Evolutionary conservation across 2,888 invertebrate species (phyloP).

Genomic region (Ormia ochracea): DNA sequence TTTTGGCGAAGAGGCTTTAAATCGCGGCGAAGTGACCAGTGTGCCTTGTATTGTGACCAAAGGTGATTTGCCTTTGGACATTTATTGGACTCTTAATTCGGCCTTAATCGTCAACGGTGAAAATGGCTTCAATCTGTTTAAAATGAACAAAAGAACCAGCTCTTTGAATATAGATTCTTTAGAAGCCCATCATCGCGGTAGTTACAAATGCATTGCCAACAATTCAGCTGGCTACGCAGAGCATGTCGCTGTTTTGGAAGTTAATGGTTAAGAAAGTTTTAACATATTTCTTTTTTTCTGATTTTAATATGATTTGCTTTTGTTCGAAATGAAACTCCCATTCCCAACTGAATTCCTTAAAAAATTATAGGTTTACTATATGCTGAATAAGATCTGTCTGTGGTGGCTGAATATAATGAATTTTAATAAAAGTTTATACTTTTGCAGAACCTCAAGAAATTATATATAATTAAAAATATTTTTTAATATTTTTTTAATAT

Average conservation of each 20-base stretch:
- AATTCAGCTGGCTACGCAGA: slow-evolving; percentile 83
- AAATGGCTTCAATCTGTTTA: slow-evolving; percentile 79
- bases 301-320: neutral
- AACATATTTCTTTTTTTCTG: neutral
- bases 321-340: neutral
- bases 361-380: neutral
- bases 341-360: neutral
- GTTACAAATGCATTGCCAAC: slow-evolving; percentile 84
- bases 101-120: slow-evolving; percentile 79
- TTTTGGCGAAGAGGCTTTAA: slow-evolving; percentile 86
- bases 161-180: slow-evolving; percentile 86
- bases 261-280: slow-evolving; percentile 81
- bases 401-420: neutral
- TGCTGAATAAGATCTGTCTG: neutral
- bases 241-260: slow-evolving; percentile 82
- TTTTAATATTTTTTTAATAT: too few species aligned
- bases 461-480: too few species aligned
- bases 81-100: slow-evolving; percentile 86
- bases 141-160: slow-evolving; percentile 75
- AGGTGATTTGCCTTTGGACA: slow-evolving; percentile 87
- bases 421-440: neutral
- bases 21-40: slow-evolving; percentile 86
- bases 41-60: slow-evolving; percentile 86
- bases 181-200: slow-evolving; percentile 84
- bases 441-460: too few species aligned